A percentile compares a stretch with the other conserved stretches of the same genome.
These are phyloP conservation scores for Ptychoptera albimana DNA, from an alignment of 2,888 invertebrate species.

Conservation along the genomic window DNA sequence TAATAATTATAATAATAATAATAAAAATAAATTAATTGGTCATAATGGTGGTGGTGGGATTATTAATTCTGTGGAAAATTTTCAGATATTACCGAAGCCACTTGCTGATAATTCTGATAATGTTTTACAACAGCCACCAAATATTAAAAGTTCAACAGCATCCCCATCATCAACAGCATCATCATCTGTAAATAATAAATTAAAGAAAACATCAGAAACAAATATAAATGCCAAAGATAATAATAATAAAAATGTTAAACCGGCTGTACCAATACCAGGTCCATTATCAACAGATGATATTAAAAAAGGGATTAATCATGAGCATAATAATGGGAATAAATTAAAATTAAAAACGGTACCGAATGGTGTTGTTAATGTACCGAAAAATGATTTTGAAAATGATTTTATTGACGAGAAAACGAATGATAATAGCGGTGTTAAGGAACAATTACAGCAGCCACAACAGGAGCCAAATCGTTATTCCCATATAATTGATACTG, in stretches of 20 bases:
- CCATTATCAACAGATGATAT: slow-evolving; percentile 10
- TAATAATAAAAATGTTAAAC: slow-evolving; percentile 15
- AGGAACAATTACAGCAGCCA: slow-evolving; percentile 1
- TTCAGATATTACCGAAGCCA: slow-evolving; percentile 29
- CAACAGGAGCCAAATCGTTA: slow-evolving; percentile 5
- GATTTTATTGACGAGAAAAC: slow-evolving; percentile 14
- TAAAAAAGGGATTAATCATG: no score
- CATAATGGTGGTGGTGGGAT: slow-evolving; percentile 13
- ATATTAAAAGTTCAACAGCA: slow-evolving; percentile 17
- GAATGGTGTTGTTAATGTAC: slow-evolving; percentile 26
- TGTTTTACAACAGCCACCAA: slow-evolving; percentile 16
- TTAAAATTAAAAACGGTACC: slow-evolving; percentile 21
- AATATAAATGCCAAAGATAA: no score
- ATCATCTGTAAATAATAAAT: background rate
- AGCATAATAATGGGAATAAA: slow-evolving; percentile 6
- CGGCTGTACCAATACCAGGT: slow-evolving; percentile 18
- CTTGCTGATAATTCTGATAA: slow-evolving; percentile 11
- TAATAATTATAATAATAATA: background rate
- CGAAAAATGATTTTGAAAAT: slow-evolving; percentile 22
- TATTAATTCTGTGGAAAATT: slow-evolving; percentile 32
- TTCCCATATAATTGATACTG: background rate
- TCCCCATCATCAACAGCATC: slow-evolving; percentile 6
- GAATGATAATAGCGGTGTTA: background rate
- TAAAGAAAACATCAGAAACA: slow-evolving; percentile 5
- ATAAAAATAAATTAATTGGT: slow-evolving; percentile 1